Base-by-base conservation (phyloP, 1,140 invertebrate genomes). In the Lasioglossum albipes region DNA sequence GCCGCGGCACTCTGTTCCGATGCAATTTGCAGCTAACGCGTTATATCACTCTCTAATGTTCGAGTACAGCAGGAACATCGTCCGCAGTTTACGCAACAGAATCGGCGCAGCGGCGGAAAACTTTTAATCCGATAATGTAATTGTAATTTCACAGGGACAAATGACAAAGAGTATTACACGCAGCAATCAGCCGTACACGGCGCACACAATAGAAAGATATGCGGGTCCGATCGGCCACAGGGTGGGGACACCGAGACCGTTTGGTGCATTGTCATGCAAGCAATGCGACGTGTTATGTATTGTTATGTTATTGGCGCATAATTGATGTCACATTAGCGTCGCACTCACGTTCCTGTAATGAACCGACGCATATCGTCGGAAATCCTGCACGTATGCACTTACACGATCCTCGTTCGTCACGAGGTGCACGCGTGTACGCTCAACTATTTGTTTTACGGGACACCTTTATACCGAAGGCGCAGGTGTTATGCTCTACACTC, bases 291-390 rank as follows among this genome's bases (percentile, higher is more conserved):
- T 89, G 89, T 90, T 90, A 90, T 90, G 89, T 90, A 91, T 90
- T 90, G 90, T 91, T 91, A 90, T 90, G 89, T 91, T 91, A 91
- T 91, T 90, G 90, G 90, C 88, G 89, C 89, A 90, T 91, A 91
- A 91, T 90, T 90, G 90, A 91, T 91, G 89, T 89, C 87, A 88
- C 89, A 90, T 91, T 91, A 91, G 88, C 84, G 89, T 90, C 89
- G 81, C 52, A 80, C 79, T 75, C 88, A 88, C 82, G 84, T 86
- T 84, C 71, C 84, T 86, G 84, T 91, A 91, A 91, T 91, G 89
- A 91, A 91, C 88, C 89, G 79, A 79, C 75, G 82, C 72, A 62
- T 83, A 84, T 87, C 79, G 75, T 76, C 27, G 45, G 68, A 67
- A 71, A 83, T 86, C 49, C 81, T 74, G 36, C 81, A 52, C 65